Evolutionary conservation across 2,888 invertebrate genomes (phyloP).

Genomic region (Chymomyza procnemis): DNA sequence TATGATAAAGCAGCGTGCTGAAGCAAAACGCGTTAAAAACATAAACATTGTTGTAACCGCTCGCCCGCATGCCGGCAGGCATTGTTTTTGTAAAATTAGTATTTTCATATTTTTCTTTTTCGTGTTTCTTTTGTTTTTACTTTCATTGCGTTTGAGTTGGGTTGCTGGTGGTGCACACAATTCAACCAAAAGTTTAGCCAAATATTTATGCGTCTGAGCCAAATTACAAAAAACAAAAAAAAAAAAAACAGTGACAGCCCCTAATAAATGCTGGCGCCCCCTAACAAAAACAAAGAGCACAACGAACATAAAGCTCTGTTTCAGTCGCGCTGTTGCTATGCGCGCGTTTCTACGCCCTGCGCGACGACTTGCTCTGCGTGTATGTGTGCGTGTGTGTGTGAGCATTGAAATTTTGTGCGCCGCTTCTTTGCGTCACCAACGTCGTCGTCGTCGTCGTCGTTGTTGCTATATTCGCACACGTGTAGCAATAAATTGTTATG

Average conservation of each 20-base stretch:
- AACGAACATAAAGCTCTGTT: neutral
- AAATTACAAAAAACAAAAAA: neutral
- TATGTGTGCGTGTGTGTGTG: neutral
- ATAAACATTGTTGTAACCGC: neutral
- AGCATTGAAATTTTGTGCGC: neutral
- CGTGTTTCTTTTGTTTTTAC: neutral
- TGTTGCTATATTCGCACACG: slow-evolving; percentile 70
- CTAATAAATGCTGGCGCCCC: neutral
- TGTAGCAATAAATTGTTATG: slow-evolving; percentile 76
- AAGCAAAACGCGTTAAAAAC: slow-evolving; percentile 1
- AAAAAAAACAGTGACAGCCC: neutral
- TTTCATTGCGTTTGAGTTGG: neutral
- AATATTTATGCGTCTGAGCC: neutral
- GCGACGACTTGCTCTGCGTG: no score
- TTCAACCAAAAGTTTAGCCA: no score
- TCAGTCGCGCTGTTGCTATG: neutral
- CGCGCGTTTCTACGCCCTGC: neutral
- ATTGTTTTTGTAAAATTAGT: neutral
- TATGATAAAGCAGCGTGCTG: neutral
- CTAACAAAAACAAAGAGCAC: neutral
- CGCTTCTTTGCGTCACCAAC: neutral
- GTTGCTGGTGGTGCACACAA: neutral
- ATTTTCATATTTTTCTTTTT: no score
- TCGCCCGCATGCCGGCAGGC: neutral
- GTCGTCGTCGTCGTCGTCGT: slow-evolving; percentile 15